These are phyloP conservation scores for Potamilus streckersoni DNA, from an alignment of 1,140 invertebrate genomes.

Conservation along the genomic window DNA sequence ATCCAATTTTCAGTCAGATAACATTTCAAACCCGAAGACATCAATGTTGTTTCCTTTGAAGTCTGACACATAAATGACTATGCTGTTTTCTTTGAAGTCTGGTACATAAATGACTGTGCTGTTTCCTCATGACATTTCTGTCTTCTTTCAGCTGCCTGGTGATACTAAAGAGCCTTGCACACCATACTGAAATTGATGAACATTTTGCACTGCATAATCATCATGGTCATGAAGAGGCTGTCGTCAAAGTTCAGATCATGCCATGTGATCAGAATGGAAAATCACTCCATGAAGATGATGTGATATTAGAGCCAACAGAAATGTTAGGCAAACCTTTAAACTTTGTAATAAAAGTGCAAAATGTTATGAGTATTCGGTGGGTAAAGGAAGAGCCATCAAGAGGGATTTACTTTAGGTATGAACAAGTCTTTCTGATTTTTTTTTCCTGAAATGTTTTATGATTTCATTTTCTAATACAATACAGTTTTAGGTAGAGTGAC, in stretches of 20 bases:
- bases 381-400: slow-evolving; percentile 40
- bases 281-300: slow-evolving; percentile 30
- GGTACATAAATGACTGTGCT: too few species aligned
- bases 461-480: not conserved
- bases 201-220: slow-evolving; percentile 52
- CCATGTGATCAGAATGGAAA: slow-evolving; percentile 42
- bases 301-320: slow-evolving; percentile 45
- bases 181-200: slow-evolving; percentile 49
- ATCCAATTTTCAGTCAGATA: too few species aligned
- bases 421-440: not conserved
- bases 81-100: too few species aligned
- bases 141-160: slow-evolving; percentile 45
- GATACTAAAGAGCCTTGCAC: slow-evolving; percentile 45
- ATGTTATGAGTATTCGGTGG: slow-evolving; percentile 51
- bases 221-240: slow-evolving; percentile 52
- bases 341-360: slow-evolving; percentile 33
- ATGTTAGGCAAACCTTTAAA: slow-evolving; percentile 39
- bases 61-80: too few species aligned
- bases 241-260: slow-evolving; percentile 42
- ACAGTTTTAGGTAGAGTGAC: not conserved
- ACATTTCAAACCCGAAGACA: too few species aligned
- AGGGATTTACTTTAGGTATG: slow-evolving; percentile 46
- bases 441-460: not conserved
- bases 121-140: not conserved
- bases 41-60: too few species aligned